Base-by-base conservation (phyloP, 2,113 vertebrate species). In the Nesogale talazaci region DNA sequence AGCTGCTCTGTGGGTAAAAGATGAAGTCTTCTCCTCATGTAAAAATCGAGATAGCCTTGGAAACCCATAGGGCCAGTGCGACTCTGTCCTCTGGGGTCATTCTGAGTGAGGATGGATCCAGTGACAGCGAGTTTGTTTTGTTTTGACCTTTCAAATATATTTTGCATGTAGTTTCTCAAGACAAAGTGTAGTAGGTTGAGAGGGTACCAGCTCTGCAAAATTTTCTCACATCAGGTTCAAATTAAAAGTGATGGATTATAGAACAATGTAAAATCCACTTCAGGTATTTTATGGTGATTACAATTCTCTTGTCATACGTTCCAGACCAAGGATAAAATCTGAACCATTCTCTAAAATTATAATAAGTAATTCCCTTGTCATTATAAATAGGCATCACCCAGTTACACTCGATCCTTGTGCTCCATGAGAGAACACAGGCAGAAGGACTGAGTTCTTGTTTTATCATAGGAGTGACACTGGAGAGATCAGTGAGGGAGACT, bases 301-400 rank as follows among this genome's bases (percentile, higher is more conserved):
- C 29, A 85, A 57, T 76, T 74, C 52, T 78, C 40, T 56, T 92
- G 11, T 78, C 63, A 40, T 72, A 89, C 59, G 75, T 89, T 88
- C 5, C 85, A 69, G 12, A 80, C 42, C 61, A 22, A 12, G 80
- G 27, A 12, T 77, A 80, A 57, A 80, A 91, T 84, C 86, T 88
- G 17, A 90, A 79, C 20, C 27, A 86, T 83, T 88, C 27, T 84
- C n/a, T 88, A 88, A 93, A 91, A 79, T 94, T 79, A 36, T 85
- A 80, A 56, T 69, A 84, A 85, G 34, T 65, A 92, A 40, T 83
- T n/a, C 8, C 61, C 59, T 72, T 85, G 63, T 78, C 17, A 40
- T 75, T 83, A 77, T 79, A 83, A 69, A 59, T 70, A 92, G 72
- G 40, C 86, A 36, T 56, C 3, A 42, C 42, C 22, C 17, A 88